Evolutionary conservation across 2,797 vertebrate species (phyloP), one percentile per base, ranked within the genome.

Genomic region (Lerista edwardsae): DNA sequence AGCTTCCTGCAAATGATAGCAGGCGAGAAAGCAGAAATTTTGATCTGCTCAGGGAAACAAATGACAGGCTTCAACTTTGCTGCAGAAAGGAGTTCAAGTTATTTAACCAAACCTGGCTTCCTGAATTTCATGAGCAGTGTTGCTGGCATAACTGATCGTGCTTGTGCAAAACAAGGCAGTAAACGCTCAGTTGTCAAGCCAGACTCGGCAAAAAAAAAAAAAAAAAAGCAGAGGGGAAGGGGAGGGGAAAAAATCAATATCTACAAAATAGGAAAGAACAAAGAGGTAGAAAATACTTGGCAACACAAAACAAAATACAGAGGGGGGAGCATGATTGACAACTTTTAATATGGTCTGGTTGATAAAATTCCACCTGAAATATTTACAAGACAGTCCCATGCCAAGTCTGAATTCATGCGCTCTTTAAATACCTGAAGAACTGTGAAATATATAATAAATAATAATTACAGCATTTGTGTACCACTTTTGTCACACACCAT

Each of bases 111-210:
- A 4, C 0, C 1, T 80, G 51, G 4, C 64, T 86, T 87, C 44
- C 72, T 80, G n/a, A 71, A 23, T 61, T 27, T 55, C 6, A 74
- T 85, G 85, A 88, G 12, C 12, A 34, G 71, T 17, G 64, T 39
- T 81, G 31, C 29, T 86, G 44, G 59, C 41, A 64, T 61, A 85
- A 73, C 1, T 69, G 65, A 69, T 84, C 27, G 84, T 57, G n/a
- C 1, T 87, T 88, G 85, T 80, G 86, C 55, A 74, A 89, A 91
- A 19, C 17, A 82, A 1, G 21, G 75, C 29, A 86, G 29, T 34
- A 88, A 90, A 80, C 87, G 85, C 79, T 87, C 65, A 0, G 27
- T 34, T 83, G 21, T 2, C 55, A 73, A 9, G 75, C 23, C 55
- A 72, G 25, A 4, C 8, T 84, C 10, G 2, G 14, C 55, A 67